Evolutionary conservation across 2,113 vertebrate genomes (phyloP), one percentile per base, ranked within the genome.

Genomic region (Ptychochromis oligacanthus): DNA sequence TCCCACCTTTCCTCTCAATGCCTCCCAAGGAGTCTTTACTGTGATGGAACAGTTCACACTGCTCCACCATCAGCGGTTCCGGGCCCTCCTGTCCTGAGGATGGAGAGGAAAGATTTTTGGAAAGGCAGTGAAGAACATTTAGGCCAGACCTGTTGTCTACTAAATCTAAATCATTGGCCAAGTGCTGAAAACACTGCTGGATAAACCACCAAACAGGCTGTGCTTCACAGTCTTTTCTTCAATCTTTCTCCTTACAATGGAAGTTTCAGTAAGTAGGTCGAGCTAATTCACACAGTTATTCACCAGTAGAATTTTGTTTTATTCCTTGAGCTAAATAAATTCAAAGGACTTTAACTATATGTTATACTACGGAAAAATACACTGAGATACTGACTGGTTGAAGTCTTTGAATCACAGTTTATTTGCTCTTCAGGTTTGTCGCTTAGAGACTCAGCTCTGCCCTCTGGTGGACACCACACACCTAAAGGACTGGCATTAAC

Each of bases 381-480:
- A 4, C 3, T 31, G 4, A 36, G 5, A 67, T 31, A 56, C 79
- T 92, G 74, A 94, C 93, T 54, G 4, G 28, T n/a, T 64, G 64
- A 82, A 56, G 64, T 52, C 28, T 89, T 91, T 67, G 87, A 76
- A 4, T 13, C 62, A 67, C 80, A 88, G 60, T 46, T 52, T 54
- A 43, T 76, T 72, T 88, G 80, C 13, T 82, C 77, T 61, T 10
- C 75, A 14, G 56, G 36, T 90, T 89, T 88, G 56, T 22, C 11
- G 2, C 55, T 22, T 38, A 88, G 61, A 1, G 75, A 38, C 28
- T 88, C 89, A 59, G 75, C 17, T 84, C 85, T 88, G 87, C 89
- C 89, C 83, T 93, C 93, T 91, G 86, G 85, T 91, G 92, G 89
- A 83, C 86, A 82, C 79, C 85, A 91, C 60, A 61, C 60, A 7